Evolutionary conservation across 23 tunicate species (phyloP).

Genomic region (Clavelina lepadiformis): DNA sequence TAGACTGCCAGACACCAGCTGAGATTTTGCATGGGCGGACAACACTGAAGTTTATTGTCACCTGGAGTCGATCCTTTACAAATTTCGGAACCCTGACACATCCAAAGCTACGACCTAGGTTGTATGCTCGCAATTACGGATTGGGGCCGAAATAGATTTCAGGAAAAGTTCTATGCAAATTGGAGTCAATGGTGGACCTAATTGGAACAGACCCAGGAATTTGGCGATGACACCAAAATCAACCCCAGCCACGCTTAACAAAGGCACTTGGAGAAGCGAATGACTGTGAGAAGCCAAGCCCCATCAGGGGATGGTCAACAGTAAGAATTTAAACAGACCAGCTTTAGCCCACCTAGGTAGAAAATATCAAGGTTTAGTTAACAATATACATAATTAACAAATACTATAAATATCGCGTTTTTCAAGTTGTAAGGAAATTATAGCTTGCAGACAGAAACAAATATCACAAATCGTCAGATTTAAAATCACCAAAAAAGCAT

Average conservation of each 20-base stretch:
- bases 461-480: no score
- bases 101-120: conserved; percentile 11
- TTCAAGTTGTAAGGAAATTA: no score
- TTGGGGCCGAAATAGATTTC: conserved; percentile 11
- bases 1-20: conserved; percentile 18
- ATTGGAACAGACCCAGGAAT: conserved; percentile 12
- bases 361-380: no score
- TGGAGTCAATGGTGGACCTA: neutral
- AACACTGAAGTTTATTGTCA: conserved; percentile 5
- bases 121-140: conserved; percentile 13
- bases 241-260: neutral
- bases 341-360: no score
- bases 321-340: no score
- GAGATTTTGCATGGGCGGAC: conserved; percentile 12
- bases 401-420: no score
- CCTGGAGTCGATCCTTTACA: neutral
- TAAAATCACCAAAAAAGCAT: no score
- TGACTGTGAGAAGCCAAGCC: no score
- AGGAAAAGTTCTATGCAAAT: neutral
- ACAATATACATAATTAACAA: no score
- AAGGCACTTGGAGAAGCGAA: no score
- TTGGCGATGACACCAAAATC: conserved; percentile 18
- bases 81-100: neutral
- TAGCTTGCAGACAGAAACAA: no score
- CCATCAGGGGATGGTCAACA: no score